Percentiles rank a stretch among this genome's conserved stretches.
Evolutionary conservation across 2,797 vertebrate species (phyloP).

Genomic region (Cynodonichthys magdalenae): DNA sequence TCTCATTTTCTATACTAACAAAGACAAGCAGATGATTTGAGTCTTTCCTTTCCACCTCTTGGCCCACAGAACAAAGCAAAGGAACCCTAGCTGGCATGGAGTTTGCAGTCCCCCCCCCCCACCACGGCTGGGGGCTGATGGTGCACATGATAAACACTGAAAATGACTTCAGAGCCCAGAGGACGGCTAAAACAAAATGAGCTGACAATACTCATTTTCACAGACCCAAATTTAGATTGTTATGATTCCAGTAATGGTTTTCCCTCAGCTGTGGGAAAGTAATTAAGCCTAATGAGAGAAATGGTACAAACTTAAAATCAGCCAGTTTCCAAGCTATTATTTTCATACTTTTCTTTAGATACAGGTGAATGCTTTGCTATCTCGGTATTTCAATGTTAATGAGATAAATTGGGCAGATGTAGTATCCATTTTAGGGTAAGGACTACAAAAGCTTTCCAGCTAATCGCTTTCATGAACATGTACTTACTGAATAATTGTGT

Average conservation of each 20-base stretch:
- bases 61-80: constrained; percentile 72
- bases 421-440: constrained; percentile 35
- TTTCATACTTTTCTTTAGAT: constrained; percentile 34
- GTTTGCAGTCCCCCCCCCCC: constrained; percentile 41
- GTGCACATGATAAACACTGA: constrained; percentile 60
- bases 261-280: constrained; percentile 51
- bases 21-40: constrained; percentile 59
- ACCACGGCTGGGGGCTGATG: constrained; percentile 42
- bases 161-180: constrained; percentile 57
- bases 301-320: constrained; percentile 34
- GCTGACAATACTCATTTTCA: constrained; percentile 68
- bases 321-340: constrained; percentile 25
- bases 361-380: constrained; percentile 49
- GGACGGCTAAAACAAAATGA: constrained; percentile 69
- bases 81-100: constrained; percentile 51
- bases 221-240: constrained; percentile 61
- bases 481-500: constrained; percentile 4
- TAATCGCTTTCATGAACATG: constrained; percentile 30
- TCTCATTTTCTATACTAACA: constrained; percentile 42
- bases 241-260: constrained; percentile 58
- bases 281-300: constrained; percentile 61
- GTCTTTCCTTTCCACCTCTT: constrained; percentile 51
- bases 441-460: constrained; percentile 29
- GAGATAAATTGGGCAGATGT: constrained; percentile 41
- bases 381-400: constrained; percentile 38